These are phyloP conservation scores for Keiferia lycopersicella DNA, from an alignment of 2,888 invertebrate genomes.

Conservation along the genomic window DNA sequence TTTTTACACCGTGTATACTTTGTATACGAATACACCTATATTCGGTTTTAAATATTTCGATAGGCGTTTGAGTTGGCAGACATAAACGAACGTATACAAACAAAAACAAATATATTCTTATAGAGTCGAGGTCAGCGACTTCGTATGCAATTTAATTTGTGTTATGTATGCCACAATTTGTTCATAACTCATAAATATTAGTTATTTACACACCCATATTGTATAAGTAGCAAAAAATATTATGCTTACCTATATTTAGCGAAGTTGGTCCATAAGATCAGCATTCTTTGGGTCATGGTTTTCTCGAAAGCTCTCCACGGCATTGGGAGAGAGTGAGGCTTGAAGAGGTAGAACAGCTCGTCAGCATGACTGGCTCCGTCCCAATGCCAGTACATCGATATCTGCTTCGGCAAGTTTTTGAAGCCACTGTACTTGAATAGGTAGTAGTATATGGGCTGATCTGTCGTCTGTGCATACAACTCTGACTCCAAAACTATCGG, in stretches of 20 bases:
- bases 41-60: too few species aligned
- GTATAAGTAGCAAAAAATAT: background rate
- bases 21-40: too few species aligned
- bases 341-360: conserved; percentile 72
- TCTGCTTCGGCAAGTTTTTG: conserved; percentile 67
- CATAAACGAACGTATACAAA: too few species aligned
- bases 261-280: conserved; percentile 74
- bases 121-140: background rate
- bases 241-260: conserved; percentile 66
- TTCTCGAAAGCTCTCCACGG: conserved; percentile 59
- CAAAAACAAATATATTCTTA: background rate
- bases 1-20: too few species aligned
- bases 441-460: conserved; percentile 69
- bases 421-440: conserved; percentile 66
- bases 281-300: conserved; percentile 62
- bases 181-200: background rate
- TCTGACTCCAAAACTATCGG: conserved; percentile 64
- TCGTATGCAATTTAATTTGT: background rate
- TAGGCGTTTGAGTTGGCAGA: too few species aligned
- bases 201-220: background rate
- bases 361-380: conserved; percentile 71
- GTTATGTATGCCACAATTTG: background rate
- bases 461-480: conserved; percentile 57
- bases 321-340: conserved; percentile 63
- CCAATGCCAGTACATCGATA: conserved; percentile 53